A percentile compares a stretch with the other conserved stretches of the same genome.
These are phyloP conservation scores for Mustelus asterias DNA, from an alignment of 2,113 vertebrate genomes.

Conservation along the genomic window DNA sequence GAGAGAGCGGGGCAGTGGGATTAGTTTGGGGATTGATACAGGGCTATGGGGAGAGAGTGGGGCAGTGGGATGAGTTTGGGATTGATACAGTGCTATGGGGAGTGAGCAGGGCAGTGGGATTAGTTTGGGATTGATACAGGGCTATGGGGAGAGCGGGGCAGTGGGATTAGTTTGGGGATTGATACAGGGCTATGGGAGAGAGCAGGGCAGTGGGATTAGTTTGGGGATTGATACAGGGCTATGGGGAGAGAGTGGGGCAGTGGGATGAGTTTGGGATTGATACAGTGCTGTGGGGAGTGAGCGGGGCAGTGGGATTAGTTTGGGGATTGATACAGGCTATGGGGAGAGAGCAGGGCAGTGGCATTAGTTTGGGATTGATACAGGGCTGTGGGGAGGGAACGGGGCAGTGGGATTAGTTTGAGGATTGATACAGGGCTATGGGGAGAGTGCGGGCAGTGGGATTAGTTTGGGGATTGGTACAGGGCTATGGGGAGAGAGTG, in stretches of 20 bases:
- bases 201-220: background rate
- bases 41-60: no score
- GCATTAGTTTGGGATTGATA: background rate
- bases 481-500: no score
- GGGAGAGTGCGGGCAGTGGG: no score
- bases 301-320: background rate
- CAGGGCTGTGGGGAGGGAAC: background rate
- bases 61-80: no score
- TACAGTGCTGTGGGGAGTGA: no score
- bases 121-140: no score
- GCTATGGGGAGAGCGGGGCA: background rate
- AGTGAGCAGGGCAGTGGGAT: background rate
- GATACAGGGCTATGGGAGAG: background rate
- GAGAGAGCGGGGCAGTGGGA: no score
- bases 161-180: conserved; percentile 10
- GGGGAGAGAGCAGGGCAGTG: background rate
- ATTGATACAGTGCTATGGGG: background rate
- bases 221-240: background rate
- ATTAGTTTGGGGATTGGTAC: no score
- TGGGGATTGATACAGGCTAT: background rate
- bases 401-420: no score
- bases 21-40: no score
- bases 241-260: background rate
- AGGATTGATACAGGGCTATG: no score
- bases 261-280: background rate